Evolutionary conservation across 2,888 invertebrate species (phyloP).

Genomic region (Acronicta psi): DNA sequence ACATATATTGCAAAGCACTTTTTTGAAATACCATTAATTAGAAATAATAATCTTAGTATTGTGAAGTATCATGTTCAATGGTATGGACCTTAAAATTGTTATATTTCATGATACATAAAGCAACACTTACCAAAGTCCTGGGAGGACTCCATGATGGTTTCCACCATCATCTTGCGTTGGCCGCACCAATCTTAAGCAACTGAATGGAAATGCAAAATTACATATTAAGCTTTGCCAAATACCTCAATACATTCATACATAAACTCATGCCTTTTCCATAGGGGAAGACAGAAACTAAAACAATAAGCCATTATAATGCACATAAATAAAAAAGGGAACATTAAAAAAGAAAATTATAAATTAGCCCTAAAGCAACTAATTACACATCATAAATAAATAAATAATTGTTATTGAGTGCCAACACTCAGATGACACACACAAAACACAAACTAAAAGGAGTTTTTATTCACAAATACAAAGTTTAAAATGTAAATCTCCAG

Average conservation of each 20-base stretch:
- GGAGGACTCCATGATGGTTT: constrained; percentile 84
- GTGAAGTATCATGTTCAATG: no score
- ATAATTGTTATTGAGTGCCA: not conserved
- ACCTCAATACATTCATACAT: not conserved
- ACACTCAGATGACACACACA: not conserved
- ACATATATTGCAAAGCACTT: no score
- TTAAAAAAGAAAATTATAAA: no score
- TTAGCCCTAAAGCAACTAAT: no score
- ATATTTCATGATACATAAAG: not conserved
- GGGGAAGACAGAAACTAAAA: no score
- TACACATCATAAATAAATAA: not conserved
- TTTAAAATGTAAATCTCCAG: not conserved
- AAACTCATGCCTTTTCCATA: not conserved
- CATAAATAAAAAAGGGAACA: not conserved
- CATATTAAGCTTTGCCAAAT: constrained; percentile 50
- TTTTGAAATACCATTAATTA: no score
- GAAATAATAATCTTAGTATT: no score
- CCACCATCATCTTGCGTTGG: constrained; percentile 85
- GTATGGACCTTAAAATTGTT: not conserved
- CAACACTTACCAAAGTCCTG: constrained; percentile 84
- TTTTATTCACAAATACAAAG: not conserved
- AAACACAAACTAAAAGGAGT: not conserved
- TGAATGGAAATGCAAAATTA: constrained; percentile 70
- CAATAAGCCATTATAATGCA: not conserved
- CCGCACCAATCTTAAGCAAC: constrained; percentile 68